Conservation (phyloP, 2,113 vertebrate species). For the Polyodon spathula region DNA sequence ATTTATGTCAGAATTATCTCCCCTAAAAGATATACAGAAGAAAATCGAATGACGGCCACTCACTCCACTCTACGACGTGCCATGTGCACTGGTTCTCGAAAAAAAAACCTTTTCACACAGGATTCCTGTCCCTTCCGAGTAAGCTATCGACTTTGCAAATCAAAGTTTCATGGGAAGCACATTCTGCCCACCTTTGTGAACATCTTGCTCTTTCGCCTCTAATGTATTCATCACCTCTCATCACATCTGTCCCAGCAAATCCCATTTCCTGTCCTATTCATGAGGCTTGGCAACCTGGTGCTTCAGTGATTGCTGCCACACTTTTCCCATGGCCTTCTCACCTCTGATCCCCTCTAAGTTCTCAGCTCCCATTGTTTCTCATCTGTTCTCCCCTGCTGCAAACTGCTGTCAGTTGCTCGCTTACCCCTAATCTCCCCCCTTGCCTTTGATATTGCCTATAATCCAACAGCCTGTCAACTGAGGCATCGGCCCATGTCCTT, state of each 20-base stretch:
- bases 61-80: not conserved
- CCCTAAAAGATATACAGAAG: not conserved
- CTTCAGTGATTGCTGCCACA: slow-evolving; percentile 53
- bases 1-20: not conserved
- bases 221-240: slow-evolving; percentile 52
- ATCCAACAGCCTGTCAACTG: slow-evolving; percentile 59
- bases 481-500: slow-evolving; percentile 55
- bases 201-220: slow-evolving; percentile 20
- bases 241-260: slow-evolving; percentile 58
- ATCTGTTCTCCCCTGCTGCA: slow-evolving; percentile 58
- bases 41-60: not conserved
- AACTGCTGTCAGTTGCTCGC: slow-evolving; percentile 58
- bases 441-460: slow-evolving; percentile 61
- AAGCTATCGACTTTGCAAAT: not conserved
- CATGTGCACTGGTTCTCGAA: too few species aligned
- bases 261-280: slow-evolving; percentile 63
- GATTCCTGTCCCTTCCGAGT: not conserved
- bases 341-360: slow-evolving; percentile 38
- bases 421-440: slow-evolving; percentile 55
- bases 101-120: not conserved
- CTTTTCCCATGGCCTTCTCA: slow-evolving; percentile 65
- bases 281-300: slow-evolving; percentile 55
- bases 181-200: slow-evolving; percentile 5
- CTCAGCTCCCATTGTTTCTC: slow-evolving; percentile 57
- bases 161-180: slow-evolving; percentile 14